Base-by-base conservation (phyloP, 2,888 invertebrate species). In the Hololepta plana region DNA sequence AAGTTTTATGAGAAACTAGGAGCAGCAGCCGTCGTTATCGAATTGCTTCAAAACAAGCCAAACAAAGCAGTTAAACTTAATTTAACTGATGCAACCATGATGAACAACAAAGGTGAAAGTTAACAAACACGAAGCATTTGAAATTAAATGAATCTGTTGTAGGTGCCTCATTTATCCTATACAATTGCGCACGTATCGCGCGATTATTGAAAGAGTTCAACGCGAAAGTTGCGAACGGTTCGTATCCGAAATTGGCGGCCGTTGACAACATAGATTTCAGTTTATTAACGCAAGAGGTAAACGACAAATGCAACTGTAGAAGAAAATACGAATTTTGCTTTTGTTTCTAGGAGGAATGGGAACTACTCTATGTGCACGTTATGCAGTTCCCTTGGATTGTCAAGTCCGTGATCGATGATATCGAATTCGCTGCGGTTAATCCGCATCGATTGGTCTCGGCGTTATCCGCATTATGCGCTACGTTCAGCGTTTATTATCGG, bases 131-230 rank as follows among this genome's bases (percentile, higher is more conserved):
- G 11, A 32, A 32, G 23, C 28, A 27, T 34, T 23, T n/a, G n/a
- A n/a, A n/a, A n/a, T n/a, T 5, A 23, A 17, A 24, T 7, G n/a
- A 17, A 24, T 27, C 29, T 27, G 29, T 33, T 32, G 12, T 35
- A 77, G 77, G 75, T 25, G 72, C 73, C 16, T 58, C 72, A 13
- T 82, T 81, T 48, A 63, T 81, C 30, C 54, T 82, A 13, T 82
- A 82, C 49, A 82, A 82, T 45, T 71, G 71, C 44, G 79, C 76
- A 0, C 63, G 82, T 34, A 45, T 82, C 26, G 62, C 68, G 39
- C 64, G 70, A 2, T 60, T 81, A 27, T 54, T 75, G 29, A 60
- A 62, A 37, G 67, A 66, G 32, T 80, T 67, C 45, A 53, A 67
- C 34, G 57, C 62, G 4, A 63, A 60, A 43, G 66, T 70, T 3